Evolutionary conservation across 2,113 vertebrate species (phyloP).

Genomic region (Stegostoma tigrinum): DNA sequence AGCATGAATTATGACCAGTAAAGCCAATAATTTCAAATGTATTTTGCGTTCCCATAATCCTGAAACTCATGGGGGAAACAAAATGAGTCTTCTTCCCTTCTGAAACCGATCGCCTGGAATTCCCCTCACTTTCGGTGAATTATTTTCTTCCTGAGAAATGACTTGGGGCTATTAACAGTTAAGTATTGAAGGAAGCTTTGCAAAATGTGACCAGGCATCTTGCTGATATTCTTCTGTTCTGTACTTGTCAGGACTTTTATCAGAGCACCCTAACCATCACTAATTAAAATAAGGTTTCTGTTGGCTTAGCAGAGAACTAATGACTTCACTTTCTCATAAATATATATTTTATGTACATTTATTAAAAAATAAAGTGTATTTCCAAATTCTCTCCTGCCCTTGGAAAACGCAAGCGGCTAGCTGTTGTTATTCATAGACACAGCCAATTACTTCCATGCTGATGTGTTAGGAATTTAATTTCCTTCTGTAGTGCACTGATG

Average conservation of each 20-base stretch:
- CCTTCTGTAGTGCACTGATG: background rate
- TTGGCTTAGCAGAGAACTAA: background rate
- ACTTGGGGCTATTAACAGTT: background rate
- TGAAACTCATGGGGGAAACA: background rate
- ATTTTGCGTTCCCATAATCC: background rate
- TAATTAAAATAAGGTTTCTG: conserved; percentile 2
- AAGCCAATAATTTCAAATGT: background rate
- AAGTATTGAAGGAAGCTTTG: background rate
- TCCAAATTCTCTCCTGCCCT: background rate
- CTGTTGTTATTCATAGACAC: conserved; percentile 3
- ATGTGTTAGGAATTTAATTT: background rate
- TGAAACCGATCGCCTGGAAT: background rate
- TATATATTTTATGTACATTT: background rate
- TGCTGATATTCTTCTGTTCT: background rate
- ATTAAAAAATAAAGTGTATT: background rate
- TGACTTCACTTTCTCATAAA: background rate
- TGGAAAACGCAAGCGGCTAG: background rate
- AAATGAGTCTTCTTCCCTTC: background rate
- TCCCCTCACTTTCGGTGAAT: background rate
- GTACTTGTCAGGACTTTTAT: background rate
- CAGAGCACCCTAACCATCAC: background rate
- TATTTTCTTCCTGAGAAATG: background rate
- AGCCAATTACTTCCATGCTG: background rate
- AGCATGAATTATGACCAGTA: conserved; percentile 26
- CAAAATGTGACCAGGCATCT: background rate